Evolutionary conservation across 2,888 invertebrate species (phyloP).

Genomic region (Priocnemis perturbator): DNA sequence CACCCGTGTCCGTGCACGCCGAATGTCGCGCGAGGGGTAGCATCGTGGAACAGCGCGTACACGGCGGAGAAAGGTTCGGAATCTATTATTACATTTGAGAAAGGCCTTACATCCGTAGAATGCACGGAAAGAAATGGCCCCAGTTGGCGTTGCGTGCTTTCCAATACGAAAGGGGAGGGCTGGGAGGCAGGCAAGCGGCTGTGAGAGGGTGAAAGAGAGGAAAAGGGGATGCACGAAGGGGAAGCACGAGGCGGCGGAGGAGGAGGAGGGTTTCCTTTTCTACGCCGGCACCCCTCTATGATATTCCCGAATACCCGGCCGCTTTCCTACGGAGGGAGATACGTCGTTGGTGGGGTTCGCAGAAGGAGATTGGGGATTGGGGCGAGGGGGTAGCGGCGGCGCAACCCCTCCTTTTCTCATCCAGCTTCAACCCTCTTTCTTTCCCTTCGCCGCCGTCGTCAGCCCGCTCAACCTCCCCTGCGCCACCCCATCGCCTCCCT

Average conservation of each 20-base stretch:
- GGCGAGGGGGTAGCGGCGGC: conserved; percentile 43
- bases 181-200: neutral
- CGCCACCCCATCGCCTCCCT: no score
- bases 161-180: conserved; percentile 12
- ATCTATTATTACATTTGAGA: conserved; percentile 52
- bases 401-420: conserved; percentile 40
- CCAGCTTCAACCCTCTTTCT: conserved; percentile 50
- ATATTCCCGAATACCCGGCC: conserved; percentile 50
- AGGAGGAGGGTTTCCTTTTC: conserved; percentile 50
- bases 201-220: conserved; percentile 21
- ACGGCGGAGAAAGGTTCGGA: conserved; percentile 42
- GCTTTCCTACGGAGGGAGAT: conserved; percentile 35
- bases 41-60: neutral
- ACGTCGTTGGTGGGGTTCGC: conserved; percentile 23
- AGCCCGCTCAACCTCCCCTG: no score
- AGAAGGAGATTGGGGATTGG: conserved; percentile 44
- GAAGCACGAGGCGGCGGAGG: conserved; percentile 4
- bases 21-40: conserved; percentile 17
- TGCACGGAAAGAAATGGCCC: conserved; percentile 57
- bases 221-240: conserved; percentile 14
- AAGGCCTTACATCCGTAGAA: conserved; percentile 41
- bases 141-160: conserved; percentile 40
- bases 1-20: neutral
- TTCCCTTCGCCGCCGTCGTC: conserved; percentile 26
- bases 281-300: conserved; percentile 51